These are phyloP conservation scores for Ectropis crepuscularia DNA, from an alignment of 2,888 invertebrate species.

Conservation along the genomic window DNA sequence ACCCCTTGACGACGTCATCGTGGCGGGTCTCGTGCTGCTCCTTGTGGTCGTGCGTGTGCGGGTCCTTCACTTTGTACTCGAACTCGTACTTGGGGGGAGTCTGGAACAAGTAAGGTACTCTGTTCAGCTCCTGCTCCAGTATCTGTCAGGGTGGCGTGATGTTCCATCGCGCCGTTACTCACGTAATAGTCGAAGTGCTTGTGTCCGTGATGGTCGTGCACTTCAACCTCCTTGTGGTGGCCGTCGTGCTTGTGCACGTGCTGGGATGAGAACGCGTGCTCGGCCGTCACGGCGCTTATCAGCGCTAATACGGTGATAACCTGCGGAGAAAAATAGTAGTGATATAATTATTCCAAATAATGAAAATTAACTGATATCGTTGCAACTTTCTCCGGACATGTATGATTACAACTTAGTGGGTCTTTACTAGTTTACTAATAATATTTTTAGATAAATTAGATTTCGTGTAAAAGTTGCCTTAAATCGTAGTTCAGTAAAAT, in stretches of 20 bases:
- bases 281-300: slow-evolving; percentile 37
- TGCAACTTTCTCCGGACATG: no score
- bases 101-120: slow-evolving; percentile 31
- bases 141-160: no score
- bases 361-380: no score
- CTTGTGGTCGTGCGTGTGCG: slow-evolving; percentile 77
- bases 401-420: no score
- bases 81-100: slow-evolving; percentile 74
- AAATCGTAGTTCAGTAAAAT: no score
- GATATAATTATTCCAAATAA: slow-evolving; percentile 13
- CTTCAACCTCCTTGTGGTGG: slow-evolving; percentile 42
- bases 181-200: slow-evolving; percentile 47
- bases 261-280: slow-evolving; percentile 52
- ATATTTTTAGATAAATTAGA: no score
- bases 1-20: slow-evolving; percentile 74
- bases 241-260: slow-evolving; percentile 51
- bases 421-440: no score
- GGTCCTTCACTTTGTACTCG: slow-evolving; percentile 73
- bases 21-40: slow-evolving; percentile 70
- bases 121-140: no score
- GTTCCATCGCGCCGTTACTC: slow-evolving; percentile 22
- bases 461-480: no score
- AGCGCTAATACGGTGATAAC: slow-evolving; percentile 28
- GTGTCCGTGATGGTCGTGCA: slow-evolving; percentile 42
- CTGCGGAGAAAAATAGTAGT: slow-evolving; percentile 7